Evolutionary conservation across 2,113 vertebrate species (phyloP).

Genomic region (Ceuthmochares aereus): DNA sequence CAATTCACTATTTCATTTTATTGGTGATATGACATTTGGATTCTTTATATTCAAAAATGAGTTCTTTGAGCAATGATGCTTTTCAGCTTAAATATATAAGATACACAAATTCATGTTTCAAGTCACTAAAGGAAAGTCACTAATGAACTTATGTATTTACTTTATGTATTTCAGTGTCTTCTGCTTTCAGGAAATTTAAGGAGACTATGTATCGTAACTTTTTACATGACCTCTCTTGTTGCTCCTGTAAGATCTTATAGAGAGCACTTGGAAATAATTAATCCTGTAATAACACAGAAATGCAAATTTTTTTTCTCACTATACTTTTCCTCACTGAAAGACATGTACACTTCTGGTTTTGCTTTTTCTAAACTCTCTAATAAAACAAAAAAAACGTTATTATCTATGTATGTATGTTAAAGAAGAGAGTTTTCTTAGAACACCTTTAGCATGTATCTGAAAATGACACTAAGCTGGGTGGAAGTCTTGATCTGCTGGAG

Average conservation of each 20-base stretch:
- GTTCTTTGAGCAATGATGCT: neutral
- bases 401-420: neutral
- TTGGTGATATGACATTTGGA: neutral
- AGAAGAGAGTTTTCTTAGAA: neutral
- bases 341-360: neutral
- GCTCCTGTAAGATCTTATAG: neutral
- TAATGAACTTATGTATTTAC: neutral
- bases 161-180: neutral
- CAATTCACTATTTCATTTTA: neutral
- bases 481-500: no score
- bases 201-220: neutral
- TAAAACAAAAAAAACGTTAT: neutral
- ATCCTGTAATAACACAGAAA: neutral
- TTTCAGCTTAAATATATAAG: neutral
- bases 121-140: neutral
- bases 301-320: rapidly evolving
- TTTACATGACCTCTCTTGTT: neutral
- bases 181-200: neutral
- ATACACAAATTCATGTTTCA: neutral
- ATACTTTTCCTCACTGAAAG: neutral
- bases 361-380: neutral
- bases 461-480: neutral
- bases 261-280: neutral
- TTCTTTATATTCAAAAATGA: neutral
- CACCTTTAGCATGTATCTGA: neutral